Evolutionary conservation across 2,888 invertebrate species (phyloP).

Genomic region (Rhamphomyia laevipes): DNA sequence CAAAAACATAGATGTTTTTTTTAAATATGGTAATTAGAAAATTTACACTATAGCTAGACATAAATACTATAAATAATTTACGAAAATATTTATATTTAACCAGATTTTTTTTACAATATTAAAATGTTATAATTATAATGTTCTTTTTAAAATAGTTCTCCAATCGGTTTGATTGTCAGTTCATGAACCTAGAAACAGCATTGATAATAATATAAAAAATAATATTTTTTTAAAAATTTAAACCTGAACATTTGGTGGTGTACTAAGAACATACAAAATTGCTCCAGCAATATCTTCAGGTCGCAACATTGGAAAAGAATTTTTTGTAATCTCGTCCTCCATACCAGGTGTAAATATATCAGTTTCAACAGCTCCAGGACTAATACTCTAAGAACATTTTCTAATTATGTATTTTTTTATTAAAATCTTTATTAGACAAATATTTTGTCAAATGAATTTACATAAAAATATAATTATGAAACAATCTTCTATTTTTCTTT

Average conservation of each 20-base stretch:
- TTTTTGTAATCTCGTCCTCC: constrained; percentile 23
- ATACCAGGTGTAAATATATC: constrained; percentile 24
- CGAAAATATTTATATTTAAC: too few relatives aligned
- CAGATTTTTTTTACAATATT: too few relatives aligned
- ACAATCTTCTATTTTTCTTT: too few relatives aligned
- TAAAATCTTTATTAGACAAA: too few relatives aligned
- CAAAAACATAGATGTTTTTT: too few relatives aligned
- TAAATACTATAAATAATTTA: too few relatives aligned
- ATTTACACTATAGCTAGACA: too few relatives aligned
- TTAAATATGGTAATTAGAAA: too few relatives aligned
- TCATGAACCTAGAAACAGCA: constrained; percentile 5
- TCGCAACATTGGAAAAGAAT: constrained; percentile 24
- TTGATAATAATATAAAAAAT: background rate
- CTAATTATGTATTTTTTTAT: too few relatives aligned
- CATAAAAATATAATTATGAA: too few relatives aligned
- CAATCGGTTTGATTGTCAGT: constrained; percentile 7
- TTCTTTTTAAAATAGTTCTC: constrained; percentile 1
- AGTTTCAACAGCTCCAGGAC: constrained; percentile 25
- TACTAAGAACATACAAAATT: constrained; percentile 26
- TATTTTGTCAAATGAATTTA: too few relatives aligned
- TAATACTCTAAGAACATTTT: constrained; percentile 23
- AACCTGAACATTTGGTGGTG: constrained; percentile 27
- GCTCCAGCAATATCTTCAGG: constrained; percentile 31
- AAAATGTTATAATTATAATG: too few relatives aligned
- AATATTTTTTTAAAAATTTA: background rate